A percentile compares a stretch with the other conserved stretches of the same genome.
Conservation (phyloP, 2,113 vertebrate species). For the Chloebia gouldiae region DNA sequence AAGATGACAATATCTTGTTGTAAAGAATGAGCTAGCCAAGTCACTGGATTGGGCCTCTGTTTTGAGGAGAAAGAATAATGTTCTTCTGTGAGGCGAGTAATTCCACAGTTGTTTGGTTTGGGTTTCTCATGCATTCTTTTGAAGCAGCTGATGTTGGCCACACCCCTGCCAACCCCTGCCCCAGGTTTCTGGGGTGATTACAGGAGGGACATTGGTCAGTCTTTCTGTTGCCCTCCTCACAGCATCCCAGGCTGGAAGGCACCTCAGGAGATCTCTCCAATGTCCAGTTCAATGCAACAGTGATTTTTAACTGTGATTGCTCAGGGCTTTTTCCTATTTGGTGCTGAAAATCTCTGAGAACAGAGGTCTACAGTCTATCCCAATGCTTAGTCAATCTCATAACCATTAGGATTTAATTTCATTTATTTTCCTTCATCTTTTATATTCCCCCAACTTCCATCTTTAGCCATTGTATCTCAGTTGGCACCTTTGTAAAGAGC, state of each 20-base stretch:
- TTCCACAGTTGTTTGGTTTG: neutral
- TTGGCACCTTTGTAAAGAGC: neutral
- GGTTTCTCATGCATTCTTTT: neutral
- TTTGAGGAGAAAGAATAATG: neutral
- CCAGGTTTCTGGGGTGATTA: neutral
- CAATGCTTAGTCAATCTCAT: neutral
- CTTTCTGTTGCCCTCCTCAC: neutral
- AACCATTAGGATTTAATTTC: neutral
- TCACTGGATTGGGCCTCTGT: neutral
- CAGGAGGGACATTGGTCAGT: neutral
- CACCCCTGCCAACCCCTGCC: neutral
- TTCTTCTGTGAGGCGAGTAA: neutral
- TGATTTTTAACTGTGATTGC: neutral
- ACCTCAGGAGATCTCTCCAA: neutral
- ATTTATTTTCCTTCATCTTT: neutral
- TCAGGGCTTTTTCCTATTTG: neutral
- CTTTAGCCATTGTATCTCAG: neutral
- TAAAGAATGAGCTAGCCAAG: neutral
- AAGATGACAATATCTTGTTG: too few species aligned
- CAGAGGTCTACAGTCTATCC: neutral
- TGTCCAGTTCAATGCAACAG: neutral
- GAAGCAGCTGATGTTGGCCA: neutral
- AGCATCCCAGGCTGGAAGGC: neutral
- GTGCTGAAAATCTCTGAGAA: neutral
- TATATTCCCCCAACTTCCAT: accelerated